phyloP scores from a whole-genome alignment of 2,888 invertebrate species.

The Philereme transversata region DNA sequence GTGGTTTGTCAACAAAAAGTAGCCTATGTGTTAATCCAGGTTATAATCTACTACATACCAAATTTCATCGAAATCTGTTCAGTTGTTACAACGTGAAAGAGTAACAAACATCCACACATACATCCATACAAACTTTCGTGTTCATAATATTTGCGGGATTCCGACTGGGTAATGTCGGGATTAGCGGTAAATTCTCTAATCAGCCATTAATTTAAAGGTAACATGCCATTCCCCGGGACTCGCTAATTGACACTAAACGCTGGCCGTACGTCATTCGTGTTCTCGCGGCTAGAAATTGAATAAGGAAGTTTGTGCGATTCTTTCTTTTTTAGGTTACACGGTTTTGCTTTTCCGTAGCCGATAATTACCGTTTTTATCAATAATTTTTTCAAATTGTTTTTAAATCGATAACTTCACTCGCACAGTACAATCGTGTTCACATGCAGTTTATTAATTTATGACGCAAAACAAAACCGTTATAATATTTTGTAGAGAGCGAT shows the following conservation, averaged over 20 bases:
- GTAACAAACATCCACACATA: no score
- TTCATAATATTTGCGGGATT: no score
- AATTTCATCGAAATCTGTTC: no score
- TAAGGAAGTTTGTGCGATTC: conserved; percentile 35
- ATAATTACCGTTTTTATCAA: conserved; percentile 1
- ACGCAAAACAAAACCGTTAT: no score
- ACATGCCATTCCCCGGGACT: conserved; percentile 53
- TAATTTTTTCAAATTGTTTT: conserved; percentile 1
- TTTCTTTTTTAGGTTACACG: conserved; percentile 28
- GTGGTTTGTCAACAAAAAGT: no score
- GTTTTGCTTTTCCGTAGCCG: conserved; percentile 20
- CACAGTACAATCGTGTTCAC: not conserved
- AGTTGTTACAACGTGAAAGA: no score
- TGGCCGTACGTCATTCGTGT: conserved; percentile 69
- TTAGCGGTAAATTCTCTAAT: conserved; percentile 37
- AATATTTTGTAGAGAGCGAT: not conserved
- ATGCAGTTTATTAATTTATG: not conserved
- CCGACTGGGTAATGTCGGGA: conserved; percentile 41
- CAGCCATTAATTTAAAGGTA: conserved; percentile 56
- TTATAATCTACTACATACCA: no score
- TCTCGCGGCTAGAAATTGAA: conserved; percentile 57
- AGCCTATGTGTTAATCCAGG: no score
- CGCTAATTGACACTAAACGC: conserved; percentile 76
- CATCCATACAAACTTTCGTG: no score
- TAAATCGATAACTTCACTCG: not conserved